phyloP scores from a whole-genome alignment of 2,113 vertebrate genomes.

The Barnardius zonarius region DNA sequence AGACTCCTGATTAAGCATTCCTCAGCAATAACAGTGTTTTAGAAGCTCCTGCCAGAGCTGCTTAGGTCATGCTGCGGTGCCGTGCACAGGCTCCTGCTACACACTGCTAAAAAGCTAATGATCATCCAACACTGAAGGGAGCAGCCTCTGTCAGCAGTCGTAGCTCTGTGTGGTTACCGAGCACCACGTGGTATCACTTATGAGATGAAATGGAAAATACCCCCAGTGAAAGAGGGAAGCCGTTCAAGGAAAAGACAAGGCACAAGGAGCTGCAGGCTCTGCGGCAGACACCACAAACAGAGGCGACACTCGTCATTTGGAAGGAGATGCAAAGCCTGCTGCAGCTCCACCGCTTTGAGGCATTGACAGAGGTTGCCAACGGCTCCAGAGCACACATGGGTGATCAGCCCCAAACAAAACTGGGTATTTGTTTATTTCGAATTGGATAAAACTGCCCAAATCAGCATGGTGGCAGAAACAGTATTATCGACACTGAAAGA shows the following conservation, averaged over 20 bases:
- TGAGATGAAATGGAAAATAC: neutral
- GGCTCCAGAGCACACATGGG: neutral
- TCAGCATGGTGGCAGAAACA: neutral
- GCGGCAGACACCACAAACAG: neutral
- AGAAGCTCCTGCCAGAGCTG: neutral
- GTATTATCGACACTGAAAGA: neutral
- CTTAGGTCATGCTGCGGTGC: rapidly evolving
- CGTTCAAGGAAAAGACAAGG: neutral
- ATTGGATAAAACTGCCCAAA: neutral
- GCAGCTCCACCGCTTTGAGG: rapidly evolving
- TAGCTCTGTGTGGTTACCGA: neutral
- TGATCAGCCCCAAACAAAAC: neutral
- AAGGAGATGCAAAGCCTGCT: neutral
- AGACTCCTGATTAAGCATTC: neutral
- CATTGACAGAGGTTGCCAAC: neutral
- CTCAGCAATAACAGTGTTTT: neutral
- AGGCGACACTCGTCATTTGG: neutral
- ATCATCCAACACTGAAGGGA: neutral
- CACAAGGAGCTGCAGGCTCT: neutral
- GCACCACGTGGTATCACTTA: neutral
- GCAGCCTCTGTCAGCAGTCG: neutral
- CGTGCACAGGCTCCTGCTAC: neutral
- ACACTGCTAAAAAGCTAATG: neutral
- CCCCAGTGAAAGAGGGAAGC: neutral
- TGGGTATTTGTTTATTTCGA: neutral